Evolutionary conservation across 2,113 vertebrate species (phyloP).

Genomic region (Pungitius pungitius): DNA sequence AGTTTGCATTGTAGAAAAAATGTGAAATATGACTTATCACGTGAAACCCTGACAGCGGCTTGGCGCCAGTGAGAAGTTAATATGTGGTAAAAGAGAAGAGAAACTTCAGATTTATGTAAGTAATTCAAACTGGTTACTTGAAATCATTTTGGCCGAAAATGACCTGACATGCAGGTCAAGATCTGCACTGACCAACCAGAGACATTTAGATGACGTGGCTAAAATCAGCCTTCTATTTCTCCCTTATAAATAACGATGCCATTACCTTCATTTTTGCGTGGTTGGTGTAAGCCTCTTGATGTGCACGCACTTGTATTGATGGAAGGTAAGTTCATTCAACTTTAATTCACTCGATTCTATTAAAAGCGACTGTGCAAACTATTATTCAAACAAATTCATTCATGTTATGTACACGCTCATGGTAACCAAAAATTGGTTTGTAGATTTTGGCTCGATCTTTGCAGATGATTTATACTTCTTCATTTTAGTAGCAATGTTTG

Average conservation of each 20-base stretch:
- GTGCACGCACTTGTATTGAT: not conserved
- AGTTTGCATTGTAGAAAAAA: not conserved
- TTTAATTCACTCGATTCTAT: not conserved
- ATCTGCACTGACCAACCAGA: not conserved
- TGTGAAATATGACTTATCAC: not conserved
- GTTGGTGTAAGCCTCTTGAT: not conserved
- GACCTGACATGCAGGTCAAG: not conserved
- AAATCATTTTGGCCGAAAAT: slow-evolving; percentile 1
- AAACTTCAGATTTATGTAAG: not conserved
- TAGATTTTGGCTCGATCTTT: not conserved
- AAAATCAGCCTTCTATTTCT: not conserved
- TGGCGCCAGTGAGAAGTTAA: slow-evolving; percentile 13
- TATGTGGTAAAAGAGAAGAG: slow-evolving; percentile 45
- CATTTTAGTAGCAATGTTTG: not conserved
- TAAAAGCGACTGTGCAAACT: not conserved
- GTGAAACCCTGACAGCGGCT: not conserved
- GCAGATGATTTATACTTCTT: not conserved
- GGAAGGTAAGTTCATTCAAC: not conserved
- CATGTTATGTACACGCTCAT: not conserved
- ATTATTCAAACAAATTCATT: not conserved
- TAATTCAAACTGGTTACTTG: too few species aligned
- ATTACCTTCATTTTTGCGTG: not conserved
- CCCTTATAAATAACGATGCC: not conserved
- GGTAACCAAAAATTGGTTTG: not conserved
- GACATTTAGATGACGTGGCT: not conserved